phyloP scores from a whole-genome alignment of 1,140 invertebrate species.

The Drosophila orena region DNA sequence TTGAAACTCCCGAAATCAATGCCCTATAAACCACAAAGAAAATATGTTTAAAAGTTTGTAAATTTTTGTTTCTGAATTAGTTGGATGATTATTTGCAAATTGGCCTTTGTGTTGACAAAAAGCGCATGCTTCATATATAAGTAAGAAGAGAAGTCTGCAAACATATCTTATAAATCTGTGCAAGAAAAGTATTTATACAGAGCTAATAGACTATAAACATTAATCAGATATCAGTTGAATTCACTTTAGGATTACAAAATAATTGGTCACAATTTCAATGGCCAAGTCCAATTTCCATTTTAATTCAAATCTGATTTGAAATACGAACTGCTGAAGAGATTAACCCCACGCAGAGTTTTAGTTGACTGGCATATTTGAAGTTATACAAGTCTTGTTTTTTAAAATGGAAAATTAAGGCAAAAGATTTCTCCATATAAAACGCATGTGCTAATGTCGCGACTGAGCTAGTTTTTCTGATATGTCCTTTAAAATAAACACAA shows the following conservation, averaged over 20 bases:
- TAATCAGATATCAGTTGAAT: conserved; percentile 81
- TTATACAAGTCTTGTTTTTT: conserved; percentile 36
- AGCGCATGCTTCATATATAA: conserved; percentile 77
- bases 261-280: conserved; percentile 43
- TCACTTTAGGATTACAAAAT: conserved; percentile 31
- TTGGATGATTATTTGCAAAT: conserved; percentile 85
- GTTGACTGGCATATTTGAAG: conserved; percentile 67
- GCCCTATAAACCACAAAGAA: conserved; percentile 17
- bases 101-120: conserved; percentile 85
- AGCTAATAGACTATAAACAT: conserved; percentile 46
- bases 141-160: conserved; percentile 23
- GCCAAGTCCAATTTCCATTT: conserved; percentile 49
- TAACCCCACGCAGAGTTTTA: conserved; percentile 78
- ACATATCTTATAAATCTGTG: conserved; percentile 52
- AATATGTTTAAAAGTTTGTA: conserved; percentile 53
- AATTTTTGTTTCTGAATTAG: conserved; percentile 84
- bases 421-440: conserved; percentile 37
- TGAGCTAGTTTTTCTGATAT: conserved; percentile 56
- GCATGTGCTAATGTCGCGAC: conserved; percentile 45
- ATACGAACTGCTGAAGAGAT: conserved; percentile 68
- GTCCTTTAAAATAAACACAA: conserved; percentile 76
- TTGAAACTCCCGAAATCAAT: background rate
- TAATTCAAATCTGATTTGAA: conserved; percentile 26
- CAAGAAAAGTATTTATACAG: conserved; percentile 46
- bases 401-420: conserved; percentile 59